These are phyloP conservation scores for Acropora yongei DNA, from an alignment of 64 coral and sea anemone species.

Conservation along the genomic window DNA sequence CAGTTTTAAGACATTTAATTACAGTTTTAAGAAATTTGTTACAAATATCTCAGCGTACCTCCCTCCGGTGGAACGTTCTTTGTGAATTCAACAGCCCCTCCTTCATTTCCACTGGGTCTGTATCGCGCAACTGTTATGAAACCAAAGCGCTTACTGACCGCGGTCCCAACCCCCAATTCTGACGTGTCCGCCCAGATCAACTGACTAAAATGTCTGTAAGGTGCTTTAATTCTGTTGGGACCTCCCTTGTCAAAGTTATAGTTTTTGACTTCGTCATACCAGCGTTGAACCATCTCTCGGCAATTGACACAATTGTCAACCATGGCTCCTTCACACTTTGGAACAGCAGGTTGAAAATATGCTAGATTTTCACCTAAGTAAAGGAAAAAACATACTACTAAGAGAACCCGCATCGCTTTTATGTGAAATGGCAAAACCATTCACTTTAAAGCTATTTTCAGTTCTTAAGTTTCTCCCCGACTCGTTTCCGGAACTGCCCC, in stretches of 20 bases:
- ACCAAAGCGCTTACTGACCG: slow-evolving; percentile 86
- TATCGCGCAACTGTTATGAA: slow-evolving; percentile 92
- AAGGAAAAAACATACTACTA: neutral
- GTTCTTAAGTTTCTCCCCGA: no score
- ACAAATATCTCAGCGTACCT: slow-evolving; percentile 34
- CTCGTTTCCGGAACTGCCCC: no score
- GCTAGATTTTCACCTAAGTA: slow-evolving; percentile 85
- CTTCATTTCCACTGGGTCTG: slow-evolving; percentile 78
- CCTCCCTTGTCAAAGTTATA: slow-evolving; percentile 85
- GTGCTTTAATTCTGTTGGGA: neutral
- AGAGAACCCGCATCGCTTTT: no score
- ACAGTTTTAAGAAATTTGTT: neutral
- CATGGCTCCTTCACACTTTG: slow-evolving; percentile 84
- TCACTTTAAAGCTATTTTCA: no score
- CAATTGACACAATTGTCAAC: slow-evolving; percentile 83
- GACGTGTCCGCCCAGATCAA: slow-evolving; percentile 84
- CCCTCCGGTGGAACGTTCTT: slow-evolving; percentile 88
- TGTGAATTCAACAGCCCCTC: slow-evolving; percentile 54
- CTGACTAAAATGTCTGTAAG: slow-evolving; percentile 89
- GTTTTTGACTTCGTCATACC: slow-evolving; percentile 85
- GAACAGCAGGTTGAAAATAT: slow-evolving; percentile 84
- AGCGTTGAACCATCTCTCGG: slow-evolving; percentile 87
- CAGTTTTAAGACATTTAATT: no score
- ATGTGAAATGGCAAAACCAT: no score
- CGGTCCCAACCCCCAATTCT: slow-evolving; percentile 87